A percentile compares a stretch with the other conserved stretches of the same genome.
These are phyloP conservation scores for Gallinago undulata DNA, from an alignment of 2,113 vertebrate genomes.

Conservation along the genomic window DNA sequence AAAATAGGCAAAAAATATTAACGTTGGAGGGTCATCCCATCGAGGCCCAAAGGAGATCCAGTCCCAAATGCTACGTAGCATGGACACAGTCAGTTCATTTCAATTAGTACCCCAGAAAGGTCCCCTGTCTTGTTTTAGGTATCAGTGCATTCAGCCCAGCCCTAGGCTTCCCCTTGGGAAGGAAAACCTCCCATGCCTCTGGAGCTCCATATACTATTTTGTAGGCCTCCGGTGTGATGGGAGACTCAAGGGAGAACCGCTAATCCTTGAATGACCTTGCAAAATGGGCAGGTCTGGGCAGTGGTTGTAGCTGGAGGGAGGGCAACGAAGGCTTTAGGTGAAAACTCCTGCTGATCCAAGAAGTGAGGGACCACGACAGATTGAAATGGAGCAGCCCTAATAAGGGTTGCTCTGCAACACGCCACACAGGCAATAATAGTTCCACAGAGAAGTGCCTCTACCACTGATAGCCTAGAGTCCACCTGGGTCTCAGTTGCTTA, in stretches of 20 bases:
- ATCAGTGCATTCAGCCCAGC: not conserved
- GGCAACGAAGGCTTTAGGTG: not conserved
- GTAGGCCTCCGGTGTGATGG: not conserved
- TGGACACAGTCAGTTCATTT: not conserved
- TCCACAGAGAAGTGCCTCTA: not conserved
- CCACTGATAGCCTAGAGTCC: not conserved
- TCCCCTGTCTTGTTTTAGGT: not conserved
- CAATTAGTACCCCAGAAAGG: not conserved
- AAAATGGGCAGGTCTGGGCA: not conserved
- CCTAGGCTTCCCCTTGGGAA: not conserved
- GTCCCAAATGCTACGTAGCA: not conserved
- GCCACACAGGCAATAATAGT: no score
- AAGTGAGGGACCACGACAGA: not conserved
- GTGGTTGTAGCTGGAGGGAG: not conserved
- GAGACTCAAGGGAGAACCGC: not conserved
- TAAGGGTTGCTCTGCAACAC: not conserved
- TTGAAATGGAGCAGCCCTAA: not conserved
- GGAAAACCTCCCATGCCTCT: not conserved
- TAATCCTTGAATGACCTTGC: not conserved
- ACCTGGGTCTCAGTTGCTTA: not conserved
- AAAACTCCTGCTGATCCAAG: not conserved
- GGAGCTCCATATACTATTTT: not conserved
- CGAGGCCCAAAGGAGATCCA: not conserved
- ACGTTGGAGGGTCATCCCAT: not conserved
- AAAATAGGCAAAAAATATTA: not conserved